Conservation (phyloP, 2,113 vertebrate genomes). For the Aspidoscelis tigris region DNA sequence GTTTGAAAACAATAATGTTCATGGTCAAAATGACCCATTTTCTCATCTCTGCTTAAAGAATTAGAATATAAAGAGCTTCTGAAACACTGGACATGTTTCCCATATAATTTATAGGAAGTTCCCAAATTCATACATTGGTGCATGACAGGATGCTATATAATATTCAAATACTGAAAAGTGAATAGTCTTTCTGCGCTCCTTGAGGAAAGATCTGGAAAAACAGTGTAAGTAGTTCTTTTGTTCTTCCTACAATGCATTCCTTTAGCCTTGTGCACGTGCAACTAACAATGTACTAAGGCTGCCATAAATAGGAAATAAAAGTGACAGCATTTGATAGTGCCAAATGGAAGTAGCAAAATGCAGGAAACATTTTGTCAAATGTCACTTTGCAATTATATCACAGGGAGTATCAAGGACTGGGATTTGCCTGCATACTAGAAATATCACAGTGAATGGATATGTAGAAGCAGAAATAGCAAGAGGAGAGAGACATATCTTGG, state of each 20-base stretch:
- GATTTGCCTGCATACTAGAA: constrained; percentile 68
- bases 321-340: constrained; percentile 63
- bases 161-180: not conserved
- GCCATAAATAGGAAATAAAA: constrained; percentile 61
- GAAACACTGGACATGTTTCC: not conserved
- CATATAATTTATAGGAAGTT: too few relatives aligned
- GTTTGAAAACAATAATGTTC: not conserved
- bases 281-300: constrained; percentile 10
- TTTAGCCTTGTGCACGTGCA: rapidly evolving
- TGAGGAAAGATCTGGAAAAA: constrained; percentile 53
- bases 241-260: not conserved
- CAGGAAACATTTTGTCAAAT: constrained; percentile 67
- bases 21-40: not conserved
- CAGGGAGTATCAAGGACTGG: constrained; percentile 50
- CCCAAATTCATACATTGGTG: not conserved
- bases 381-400: constrained; percentile 65
- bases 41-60: not conserved
- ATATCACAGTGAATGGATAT: constrained; percentile 45
- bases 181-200: constrained; percentile 37
- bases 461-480: constrained; percentile 61
- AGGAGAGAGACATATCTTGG: constrained; percentile 53
- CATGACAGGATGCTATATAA: too few relatives aligned
- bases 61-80: not conserved
- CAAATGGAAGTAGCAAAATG: constrained; percentile 67
- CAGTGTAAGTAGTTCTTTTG: constrained; percentile 33